Conservation (phyloP, 2,888 invertebrate genomes). For the Pyrocoelia pectoralis region DNA sequence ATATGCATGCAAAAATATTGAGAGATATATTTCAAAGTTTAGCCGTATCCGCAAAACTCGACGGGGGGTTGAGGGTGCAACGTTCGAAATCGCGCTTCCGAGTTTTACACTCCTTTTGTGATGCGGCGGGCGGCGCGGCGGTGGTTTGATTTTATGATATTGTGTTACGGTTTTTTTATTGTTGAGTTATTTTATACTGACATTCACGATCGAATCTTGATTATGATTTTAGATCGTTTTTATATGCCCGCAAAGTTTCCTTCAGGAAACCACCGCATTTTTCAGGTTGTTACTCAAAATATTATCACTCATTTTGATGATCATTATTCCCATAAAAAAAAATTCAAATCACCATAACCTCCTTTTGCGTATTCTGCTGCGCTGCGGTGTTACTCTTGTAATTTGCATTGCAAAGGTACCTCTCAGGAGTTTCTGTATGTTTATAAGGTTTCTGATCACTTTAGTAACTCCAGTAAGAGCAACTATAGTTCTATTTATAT, state of each 20-base stretch:
- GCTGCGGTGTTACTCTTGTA: no score
- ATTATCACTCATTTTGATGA: neutral
- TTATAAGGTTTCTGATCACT: no score
- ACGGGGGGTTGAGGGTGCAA: slow-evolving; percentile 43
- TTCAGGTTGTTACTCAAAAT: neutral
- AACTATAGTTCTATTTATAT: no score
- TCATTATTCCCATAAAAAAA: neutral
- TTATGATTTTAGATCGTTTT: slow-evolving; percentile 22
- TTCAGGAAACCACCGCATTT: neutral
- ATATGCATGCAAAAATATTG: slow-evolving; percentile 56
- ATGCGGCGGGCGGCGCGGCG: slow-evolving; percentile 37
- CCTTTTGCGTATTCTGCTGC: no score
- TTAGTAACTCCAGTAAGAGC: no score
- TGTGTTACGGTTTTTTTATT: slow-evolving; percentile 38
- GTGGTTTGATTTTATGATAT: slow-evolving; percentile 44
- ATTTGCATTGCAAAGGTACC: no score
- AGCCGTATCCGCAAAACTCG: slow-evolving; percentile 45
- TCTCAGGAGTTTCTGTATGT: no score
- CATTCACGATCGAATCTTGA: slow-evolving; percentile 30
- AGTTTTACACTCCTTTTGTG: slow-evolving; percentile 38
- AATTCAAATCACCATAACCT: neutral
- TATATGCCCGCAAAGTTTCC: neutral
- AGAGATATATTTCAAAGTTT: slow-evolving; percentile 54
- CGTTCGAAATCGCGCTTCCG: slow-evolving; percentile 38
- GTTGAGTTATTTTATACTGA: slow-evolving; percentile 32